Base-by-base conservation (phyloP, 2,888 invertebrate genomes). In the Phymatocera aterrima region DNA sequence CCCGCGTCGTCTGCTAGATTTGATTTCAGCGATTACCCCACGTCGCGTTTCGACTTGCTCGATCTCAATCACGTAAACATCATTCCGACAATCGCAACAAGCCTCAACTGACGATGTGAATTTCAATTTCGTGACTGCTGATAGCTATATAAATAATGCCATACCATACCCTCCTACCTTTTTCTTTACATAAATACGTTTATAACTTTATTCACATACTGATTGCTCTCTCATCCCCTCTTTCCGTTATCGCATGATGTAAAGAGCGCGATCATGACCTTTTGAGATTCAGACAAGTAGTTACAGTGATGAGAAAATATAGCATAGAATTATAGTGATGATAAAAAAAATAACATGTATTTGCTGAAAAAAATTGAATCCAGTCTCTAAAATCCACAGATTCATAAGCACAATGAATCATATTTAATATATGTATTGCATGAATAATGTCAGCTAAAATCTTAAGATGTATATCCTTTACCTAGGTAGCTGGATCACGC, bases 1-100 rank as follows among this genome's bases (percentile, higher is more conserved):
- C 12, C 15, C 78, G 72, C 57, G 80, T 82, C 81, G 82, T 82
- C 82, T 82, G 84, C 83, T 82, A 54, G 28, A 64, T 21, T 57
- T 57, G 57, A 28, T 15, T 28, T 3, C n/a, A n/a, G n/a, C n/a
- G n/a, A n/a, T n/a, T 10, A 57, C 34, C 37, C 37, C 61, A 37
- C 61, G 61, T 2, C 12, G 21, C 61, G 34, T n/a, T 34, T 64
- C 37, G 61, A 64, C 34, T 34, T 64, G n/a, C n/a, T 64, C 37
- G 37, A 64, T 37, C 5, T 5, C 8, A 18, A n/a, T n/a, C n/a
- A 8, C 51, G 34, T 18, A 18, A 12, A 15, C 57, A 57, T 28
- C 28, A 15, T 5, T 1, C 57, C 6, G 28, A 28, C 24, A 57
- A 57, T 57, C 28, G 28, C 57, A 12, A 57, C 57, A 28, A 21